These are phyloP conservation scores for Popillia japonica DNA, from an alignment of 1,140 invertebrate genomes.

Conservation along the genomic window DNA sequence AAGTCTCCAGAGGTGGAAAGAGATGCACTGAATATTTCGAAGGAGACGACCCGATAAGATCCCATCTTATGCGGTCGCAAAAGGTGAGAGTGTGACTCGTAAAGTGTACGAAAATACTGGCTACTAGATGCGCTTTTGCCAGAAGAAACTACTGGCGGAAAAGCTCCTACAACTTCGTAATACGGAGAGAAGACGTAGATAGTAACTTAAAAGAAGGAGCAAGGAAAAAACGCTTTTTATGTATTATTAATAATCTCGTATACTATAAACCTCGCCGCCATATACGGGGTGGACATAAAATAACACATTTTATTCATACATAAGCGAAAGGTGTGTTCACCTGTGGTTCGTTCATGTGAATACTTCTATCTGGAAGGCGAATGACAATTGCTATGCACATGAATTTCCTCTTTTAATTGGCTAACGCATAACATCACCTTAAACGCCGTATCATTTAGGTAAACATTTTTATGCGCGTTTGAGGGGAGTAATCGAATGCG, in stretches of 20 bases:
- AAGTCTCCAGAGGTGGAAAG: conserved; percentile 44
- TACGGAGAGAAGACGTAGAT: neutral
- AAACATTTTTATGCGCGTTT: conserved; percentile 11
- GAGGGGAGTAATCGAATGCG: conserved; percentile 23
- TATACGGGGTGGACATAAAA: conserved; percentile 21
- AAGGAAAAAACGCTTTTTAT: neutral
- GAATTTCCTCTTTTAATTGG: conserved; percentile 27
- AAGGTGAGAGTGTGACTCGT: conserved; percentile 49
- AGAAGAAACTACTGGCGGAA: conserved; percentile 3
- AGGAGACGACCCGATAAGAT: conserved; percentile 44
- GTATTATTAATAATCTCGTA: conserved; percentile 36
- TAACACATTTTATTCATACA: conserved; percentile 18
- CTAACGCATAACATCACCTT: neutral
- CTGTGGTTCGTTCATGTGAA: neutral
- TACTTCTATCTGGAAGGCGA: neutral
- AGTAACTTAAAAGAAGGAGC: conserved; percentile 16
- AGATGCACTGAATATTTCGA: conserved; percentile 41
- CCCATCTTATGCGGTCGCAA: conserved; percentile 46
- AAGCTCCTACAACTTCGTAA: neutral
- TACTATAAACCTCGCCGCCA: conserved; percentile 32
- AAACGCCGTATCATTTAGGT: neutral
- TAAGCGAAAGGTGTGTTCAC: conserved; percentile 25
- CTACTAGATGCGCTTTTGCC: conserved; percentile 43
- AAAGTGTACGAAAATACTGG: conserved; percentile 50
- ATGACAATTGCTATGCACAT: conserved; percentile 22